These are phyloP conservation scores for Falco biarmicus DNA, from an alignment of 2,797 vertebrate species.

Conservation along the genomic window DNA sequence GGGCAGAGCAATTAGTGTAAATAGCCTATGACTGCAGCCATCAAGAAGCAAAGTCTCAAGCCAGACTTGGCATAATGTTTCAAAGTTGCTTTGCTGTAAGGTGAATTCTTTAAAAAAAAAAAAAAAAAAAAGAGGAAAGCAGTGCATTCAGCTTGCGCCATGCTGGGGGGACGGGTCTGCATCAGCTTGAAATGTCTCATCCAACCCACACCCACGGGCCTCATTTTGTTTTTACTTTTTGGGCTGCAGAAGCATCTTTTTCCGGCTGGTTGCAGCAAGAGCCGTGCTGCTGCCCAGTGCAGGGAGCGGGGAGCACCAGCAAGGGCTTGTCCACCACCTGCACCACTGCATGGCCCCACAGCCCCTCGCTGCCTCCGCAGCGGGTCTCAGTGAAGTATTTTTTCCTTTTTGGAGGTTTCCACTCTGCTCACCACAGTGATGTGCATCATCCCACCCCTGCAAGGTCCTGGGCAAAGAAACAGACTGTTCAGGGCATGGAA, in stretches of 20 bases:
- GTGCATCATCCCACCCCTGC: background rate
- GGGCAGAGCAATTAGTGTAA: background rate
- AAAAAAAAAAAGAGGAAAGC: background rate
- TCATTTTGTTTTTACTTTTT: rapidly evolving
- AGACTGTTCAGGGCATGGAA: rapidly evolving
- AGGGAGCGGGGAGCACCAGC: rapidly evolving
- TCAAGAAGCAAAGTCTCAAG: background rate
- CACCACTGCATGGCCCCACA: rapidly evolving
- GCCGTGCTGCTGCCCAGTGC: rapidly evolving
- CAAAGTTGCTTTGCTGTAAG: background rate
- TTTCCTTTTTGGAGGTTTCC: background rate
- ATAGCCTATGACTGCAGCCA: background rate
- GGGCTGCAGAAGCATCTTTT: background rate
- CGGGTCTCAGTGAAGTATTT: background rate
- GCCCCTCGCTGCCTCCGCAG: rapidly evolving
- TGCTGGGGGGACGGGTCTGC: background rate
- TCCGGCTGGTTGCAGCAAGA: rapidly evolving
- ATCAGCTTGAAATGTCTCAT: background rate
- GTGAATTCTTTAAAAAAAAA: background rate
- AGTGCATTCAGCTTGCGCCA: rapidly evolving
- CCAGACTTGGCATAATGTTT: background rate
- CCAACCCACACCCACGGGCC: background rate
- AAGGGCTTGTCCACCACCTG: background rate
- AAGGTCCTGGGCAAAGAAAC: background rate
- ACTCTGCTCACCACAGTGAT: rapidly evolving